These are phyloP conservation scores for Phymanthus crucifer DNA, from an alignment of 92 coral and sea anemone species.

Conservation along the genomic window DNA sequence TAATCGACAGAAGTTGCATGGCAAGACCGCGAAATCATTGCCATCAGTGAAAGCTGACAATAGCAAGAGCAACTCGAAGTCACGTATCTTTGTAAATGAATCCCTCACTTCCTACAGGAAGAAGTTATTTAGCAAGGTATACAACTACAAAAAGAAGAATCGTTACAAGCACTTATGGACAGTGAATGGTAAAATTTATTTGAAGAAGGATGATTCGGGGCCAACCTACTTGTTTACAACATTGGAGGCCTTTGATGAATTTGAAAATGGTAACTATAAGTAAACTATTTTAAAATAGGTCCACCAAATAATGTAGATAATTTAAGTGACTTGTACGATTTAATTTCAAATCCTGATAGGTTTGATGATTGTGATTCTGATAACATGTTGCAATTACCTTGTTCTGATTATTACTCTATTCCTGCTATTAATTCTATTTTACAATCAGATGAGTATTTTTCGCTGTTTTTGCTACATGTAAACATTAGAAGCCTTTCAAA, in stretches of 20 bases:
- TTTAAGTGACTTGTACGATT: slow-evolving; percentile 16
- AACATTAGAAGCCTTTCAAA: slow-evolving; percentile 57
- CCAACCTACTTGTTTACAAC: background rate
- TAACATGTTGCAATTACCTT: slow-evolving; percentile 23
- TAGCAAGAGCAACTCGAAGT: background rate
- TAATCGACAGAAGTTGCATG: background rate
- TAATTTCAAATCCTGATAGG: slow-evolving; percentile 39
- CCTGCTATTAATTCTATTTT: slow-evolving; percentile 14
- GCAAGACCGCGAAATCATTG: background rate
- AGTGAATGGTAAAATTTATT: slow-evolving; percentile 3
- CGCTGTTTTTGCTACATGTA: slow-evolving; percentile 40
- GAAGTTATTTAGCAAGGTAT: slow-evolving; percentile 5
- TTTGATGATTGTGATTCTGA: slow-evolving; percentile 42
- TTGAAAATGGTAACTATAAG: background rate
- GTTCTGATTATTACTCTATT: slow-evolving; percentile 31
- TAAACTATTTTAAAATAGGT: background rate
- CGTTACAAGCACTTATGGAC: slow-evolving; percentile 16
- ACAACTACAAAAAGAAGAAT: background rate
- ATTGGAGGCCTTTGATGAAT: background rate
- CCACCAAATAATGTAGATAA: background rate
- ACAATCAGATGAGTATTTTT: background rate
- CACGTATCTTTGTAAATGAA: background rate
- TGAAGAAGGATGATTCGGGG: slow-evolving; percentile 2
- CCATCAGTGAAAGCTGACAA: background rate
- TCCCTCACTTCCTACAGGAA: background rate